These are phyloP conservation scores for Heterotis niloticus DNA, from an alignment of 2,113 vertebrate species.

Conservation along the genomic window DNA sequence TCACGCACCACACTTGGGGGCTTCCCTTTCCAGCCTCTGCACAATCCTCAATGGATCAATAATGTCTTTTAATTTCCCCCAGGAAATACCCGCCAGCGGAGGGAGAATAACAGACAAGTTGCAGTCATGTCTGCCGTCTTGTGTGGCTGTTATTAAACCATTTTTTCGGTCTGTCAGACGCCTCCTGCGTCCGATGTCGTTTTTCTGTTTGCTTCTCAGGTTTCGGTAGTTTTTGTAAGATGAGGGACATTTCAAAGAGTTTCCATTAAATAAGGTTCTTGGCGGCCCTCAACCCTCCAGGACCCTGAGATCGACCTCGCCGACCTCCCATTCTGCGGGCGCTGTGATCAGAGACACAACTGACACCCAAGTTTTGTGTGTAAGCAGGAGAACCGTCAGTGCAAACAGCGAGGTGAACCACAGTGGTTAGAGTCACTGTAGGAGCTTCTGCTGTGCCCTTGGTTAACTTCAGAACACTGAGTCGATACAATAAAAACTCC, in stretches of 20 bases:
- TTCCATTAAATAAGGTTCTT: constrained; percentile 46
- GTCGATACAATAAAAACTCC: no score
- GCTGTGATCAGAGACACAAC: no score
- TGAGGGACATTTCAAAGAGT: constrained; percentile 40
- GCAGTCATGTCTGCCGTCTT: constrained; percentile 47
- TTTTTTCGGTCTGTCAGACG: constrained; percentile 53
- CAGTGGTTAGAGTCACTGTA: no score
- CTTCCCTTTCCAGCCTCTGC: constrained; percentile 60
- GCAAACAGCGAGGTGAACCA: no score
- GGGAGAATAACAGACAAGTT: constrained; percentile 57
- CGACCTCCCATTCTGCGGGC: background rate
- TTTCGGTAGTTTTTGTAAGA: constrained; percentile 44
- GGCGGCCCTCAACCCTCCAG: background rate
- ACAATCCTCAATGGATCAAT: constrained; percentile 64
- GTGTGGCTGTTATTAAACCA: constrained; percentile 58
- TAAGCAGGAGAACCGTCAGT: no score
- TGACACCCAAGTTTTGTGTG: no score
- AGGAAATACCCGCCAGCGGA: constrained; percentile 68
- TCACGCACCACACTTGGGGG: constrained; percentile 45
- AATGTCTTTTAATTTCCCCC: constrained; percentile 72
- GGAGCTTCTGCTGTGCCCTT: no score
- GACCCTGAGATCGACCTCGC: background rate
- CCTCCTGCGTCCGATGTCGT: constrained; percentile 44
- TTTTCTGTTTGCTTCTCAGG: constrained; percentile 36
- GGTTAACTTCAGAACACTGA: no score